Conservation (phyloP, 1,140 invertebrate species). For the Anagrus nilaparvatae region DNA sequence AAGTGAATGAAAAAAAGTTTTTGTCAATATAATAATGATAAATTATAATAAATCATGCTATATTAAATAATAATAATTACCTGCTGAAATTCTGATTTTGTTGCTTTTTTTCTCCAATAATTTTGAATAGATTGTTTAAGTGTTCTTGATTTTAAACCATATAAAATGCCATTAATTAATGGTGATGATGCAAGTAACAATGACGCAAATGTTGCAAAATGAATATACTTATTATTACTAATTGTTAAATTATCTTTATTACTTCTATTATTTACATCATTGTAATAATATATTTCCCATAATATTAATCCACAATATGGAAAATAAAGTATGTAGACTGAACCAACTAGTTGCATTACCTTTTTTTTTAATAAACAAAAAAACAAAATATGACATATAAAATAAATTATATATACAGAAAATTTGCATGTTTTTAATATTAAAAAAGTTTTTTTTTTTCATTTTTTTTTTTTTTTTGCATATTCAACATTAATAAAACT, state of each 20-base stretch:
- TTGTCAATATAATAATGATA: not conserved
- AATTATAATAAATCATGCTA: too few relatives aligned
- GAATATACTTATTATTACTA: too few relatives aligned
- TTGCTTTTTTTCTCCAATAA: slow-evolving; percentile 70
- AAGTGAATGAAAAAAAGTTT: not conserved
- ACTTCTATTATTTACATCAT: too few relatives aligned
- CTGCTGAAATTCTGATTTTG: slow-evolving; percentile 65
- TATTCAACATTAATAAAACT: too few relatives aligned
- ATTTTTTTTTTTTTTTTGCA: too few relatives aligned
- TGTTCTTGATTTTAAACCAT: slow-evolving; percentile 63
- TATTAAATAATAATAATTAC: slow-evolving; percentile 34
- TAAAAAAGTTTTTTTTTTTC: too few relatives aligned
- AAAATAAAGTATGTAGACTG: slow-evolving; percentile 59
- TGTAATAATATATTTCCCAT: slow-evolving; percentile 44
- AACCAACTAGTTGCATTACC: slow-evolving; percentile 57
- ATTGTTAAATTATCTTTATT: too few relatives aligned
- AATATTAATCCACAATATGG: slow-evolving; percentile 63
- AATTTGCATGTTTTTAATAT: too few relatives aligned
- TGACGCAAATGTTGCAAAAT: slow-evolving; percentile 49
- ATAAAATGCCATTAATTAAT: slow-evolving; percentile 62
- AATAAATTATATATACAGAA: too few relatives aligned
- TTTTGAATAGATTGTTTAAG: slow-evolving; percentile 62
- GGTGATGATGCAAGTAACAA: slow-evolving; percentile 57
- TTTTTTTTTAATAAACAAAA: too few relatives aligned
- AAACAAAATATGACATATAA: too few relatives aligned